Percentiles rank a stretch among this genome's conserved stretches.
Conservation (phyloP, 2,113 vertebrate species). For the Daphoenositta chrysoptera region DNA sequence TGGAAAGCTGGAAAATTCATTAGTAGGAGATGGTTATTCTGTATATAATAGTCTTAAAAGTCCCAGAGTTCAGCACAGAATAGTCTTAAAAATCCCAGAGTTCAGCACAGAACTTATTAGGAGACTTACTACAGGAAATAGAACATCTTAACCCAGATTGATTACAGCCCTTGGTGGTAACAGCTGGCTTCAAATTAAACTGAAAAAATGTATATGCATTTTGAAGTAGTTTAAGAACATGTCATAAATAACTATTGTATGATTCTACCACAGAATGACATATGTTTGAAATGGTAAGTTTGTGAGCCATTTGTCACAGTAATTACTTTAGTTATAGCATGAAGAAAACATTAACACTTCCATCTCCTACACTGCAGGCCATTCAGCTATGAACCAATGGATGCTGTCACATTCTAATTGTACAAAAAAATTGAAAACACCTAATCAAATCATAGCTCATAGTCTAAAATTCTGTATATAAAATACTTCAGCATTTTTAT, state of each 20-base stretch:
- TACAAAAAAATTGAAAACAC: background rate
- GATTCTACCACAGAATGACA: conserved; percentile 36
- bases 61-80: conserved; percentile 52
- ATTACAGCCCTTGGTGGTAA: conserved; percentile 66
- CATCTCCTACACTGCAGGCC: background rate
- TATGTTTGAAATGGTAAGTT: conserved; percentile 15
- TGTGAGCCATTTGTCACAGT: conserved; percentile 26
- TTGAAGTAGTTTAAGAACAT: conserved; percentile 66
- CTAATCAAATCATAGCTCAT: background rate
- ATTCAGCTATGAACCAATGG: background rate
- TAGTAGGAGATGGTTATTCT: conserved; percentile 56
- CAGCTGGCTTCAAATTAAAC: conserved; percentile 69
- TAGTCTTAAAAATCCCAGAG: conserved; percentile 53
- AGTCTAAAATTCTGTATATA: background rate
- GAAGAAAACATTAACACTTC: background rate
- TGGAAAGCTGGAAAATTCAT: conserved; percentile 50
- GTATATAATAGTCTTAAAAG: conserved; percentile 53
- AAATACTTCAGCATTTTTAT: background rate
- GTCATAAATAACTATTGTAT: conserved; percentile 57
- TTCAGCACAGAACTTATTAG: conserved; percentile 58
- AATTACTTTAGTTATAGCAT: background rate
- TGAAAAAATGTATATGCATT: conserved; percentile 62
- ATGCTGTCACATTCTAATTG: background rate
- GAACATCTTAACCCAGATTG: conserved; percentile 67
- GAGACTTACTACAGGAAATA: conserved; percentile 62